Percentiles rank a stretch among this genome's conserved stretches.
Evolutionary conservation across 2,888 invertebrate species (phyloP).

Genomic region (Rhodophaea formosa): DNA sequence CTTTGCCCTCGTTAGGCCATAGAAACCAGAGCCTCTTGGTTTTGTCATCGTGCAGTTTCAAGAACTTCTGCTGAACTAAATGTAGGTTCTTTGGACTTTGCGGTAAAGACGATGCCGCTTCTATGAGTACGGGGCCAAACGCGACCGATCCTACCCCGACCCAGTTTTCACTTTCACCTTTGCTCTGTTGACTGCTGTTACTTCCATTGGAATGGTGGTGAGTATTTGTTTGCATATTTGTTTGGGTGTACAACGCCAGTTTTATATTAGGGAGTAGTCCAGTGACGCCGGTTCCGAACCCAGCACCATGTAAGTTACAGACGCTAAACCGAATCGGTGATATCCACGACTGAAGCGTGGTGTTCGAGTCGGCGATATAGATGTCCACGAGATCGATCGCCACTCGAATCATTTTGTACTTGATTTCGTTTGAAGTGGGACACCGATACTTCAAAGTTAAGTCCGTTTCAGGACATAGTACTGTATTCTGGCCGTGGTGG

Average conservation of each 20-base stretch:
- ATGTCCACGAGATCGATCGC: conserved; percentile 94
- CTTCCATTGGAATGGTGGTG: conserved; percentile 80
- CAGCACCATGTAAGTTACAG: conserved; percentile 97
- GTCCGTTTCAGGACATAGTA: conserved; percentile 86
- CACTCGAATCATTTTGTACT: conserved; percentile 95
- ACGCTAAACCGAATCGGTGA: conserved; percentile 93
- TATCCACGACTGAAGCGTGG: conserved; percentile 93
- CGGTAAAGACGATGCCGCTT: conserved; percentile 92
- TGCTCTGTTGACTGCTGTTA: conserved; percentile 63
- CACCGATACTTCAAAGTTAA: conserved; percentile 87
- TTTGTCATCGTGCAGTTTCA: conserved; percentile 91
- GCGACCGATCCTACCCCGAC: conserved; percentile 94
- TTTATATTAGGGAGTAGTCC: conserved; percentile 89
- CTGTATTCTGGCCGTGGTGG: conserved; percentile 87
- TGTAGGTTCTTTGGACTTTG: conserved; percentile 89
- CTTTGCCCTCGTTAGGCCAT: conserved; percentile 89
- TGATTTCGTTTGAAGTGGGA: conserved; percentile 91
- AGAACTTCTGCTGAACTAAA: conserved; percentile 89
- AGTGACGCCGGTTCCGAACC: conserved; percentile 94
- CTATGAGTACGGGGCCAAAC: conserved; percentile 94
- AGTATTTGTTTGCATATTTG: conserved; percentile 78
- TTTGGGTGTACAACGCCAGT: conserved; percentile 84
- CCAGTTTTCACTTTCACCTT: conserved; percentile 87
- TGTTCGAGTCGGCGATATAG: conserved; percentile 93
- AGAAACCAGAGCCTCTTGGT: conserved; percentile 96